Percentiles rank a stretch among this genome's conserved stretches.
Evolutionary conservation across 2,113 vertebrate genomes (phyloP).

Genomic region (Candoia aspera): DNA sequence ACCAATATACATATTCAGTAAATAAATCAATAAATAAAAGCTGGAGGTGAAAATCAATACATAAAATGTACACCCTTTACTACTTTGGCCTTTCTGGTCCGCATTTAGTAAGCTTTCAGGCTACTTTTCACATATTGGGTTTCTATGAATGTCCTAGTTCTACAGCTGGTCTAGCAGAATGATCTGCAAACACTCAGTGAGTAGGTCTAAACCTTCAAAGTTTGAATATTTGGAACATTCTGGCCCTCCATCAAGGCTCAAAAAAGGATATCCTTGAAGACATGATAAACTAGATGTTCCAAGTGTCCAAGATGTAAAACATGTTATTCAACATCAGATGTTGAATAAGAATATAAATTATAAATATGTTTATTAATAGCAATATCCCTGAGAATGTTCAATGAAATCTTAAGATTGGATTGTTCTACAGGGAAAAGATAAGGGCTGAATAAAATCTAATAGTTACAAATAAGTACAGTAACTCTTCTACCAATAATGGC

Average conservation of each 20-base stretch:
- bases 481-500: not conserved
- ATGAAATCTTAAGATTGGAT: not conserved
- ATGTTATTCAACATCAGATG: not conserved
- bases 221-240: not conserved
- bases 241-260: not conserved
- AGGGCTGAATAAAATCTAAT: not conserved
- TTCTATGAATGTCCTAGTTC: not conserved
- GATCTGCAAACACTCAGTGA: not conserved
- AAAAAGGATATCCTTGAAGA: not conserved
- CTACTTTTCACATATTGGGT: not conserved
- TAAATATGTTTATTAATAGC: not conserved
- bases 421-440: not conserved
- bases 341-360: not conserved
- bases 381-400: not conserved
- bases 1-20: no score
- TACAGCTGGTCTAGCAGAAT: not conserved
- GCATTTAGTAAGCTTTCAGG: no score
- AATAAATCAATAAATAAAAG: no score
- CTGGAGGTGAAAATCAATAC: no score
- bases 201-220: not conserved
- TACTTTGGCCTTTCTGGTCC: no score
- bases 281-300: not conserved
- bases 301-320: not conserved
- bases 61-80: no score
- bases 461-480: not conserved